phyloP scores from a whole-genome alignment of 2,113 vertebrate species.

The Isichthys henryi region DNA sequence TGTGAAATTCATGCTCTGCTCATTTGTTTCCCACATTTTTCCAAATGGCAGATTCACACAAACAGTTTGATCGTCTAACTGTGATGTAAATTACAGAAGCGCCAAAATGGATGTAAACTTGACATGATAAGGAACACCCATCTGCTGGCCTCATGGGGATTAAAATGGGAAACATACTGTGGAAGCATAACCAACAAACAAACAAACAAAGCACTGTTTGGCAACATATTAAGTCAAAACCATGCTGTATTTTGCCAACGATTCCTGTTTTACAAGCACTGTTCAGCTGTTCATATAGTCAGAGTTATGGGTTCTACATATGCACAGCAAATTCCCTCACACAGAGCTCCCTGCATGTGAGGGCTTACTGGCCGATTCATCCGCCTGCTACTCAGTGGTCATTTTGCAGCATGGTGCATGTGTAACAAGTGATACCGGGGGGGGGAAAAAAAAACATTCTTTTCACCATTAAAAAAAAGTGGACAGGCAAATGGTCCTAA shows the following conservation, averaged over 20 bases:
- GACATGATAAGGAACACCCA: neutral
- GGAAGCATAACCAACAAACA: neutral
- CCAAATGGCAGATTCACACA: neutral
- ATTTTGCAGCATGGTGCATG: neutral
- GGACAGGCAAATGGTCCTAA: neutral
- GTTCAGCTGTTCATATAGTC: neutral
- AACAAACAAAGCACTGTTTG: slow-evolving; percentile 1
- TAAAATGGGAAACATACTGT: neutral
- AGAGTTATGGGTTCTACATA: neutral
- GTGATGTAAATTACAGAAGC: neutral
- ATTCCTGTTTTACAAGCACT: neutral
- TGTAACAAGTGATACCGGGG: neutral
- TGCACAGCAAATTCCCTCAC: neutral
- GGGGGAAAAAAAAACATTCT: neutral
- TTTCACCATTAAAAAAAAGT: neutral
- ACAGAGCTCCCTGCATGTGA: neutral
- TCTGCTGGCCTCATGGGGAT: neutral
- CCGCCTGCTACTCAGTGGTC: neutral
- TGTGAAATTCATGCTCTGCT: neutral
- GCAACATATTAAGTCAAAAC: neutral
- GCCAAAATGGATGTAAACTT: neutral
- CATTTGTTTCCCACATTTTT: neutral
- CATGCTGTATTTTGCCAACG: neutral
- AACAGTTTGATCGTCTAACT: neutral
- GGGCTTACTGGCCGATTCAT: neutral